Percentiles rank a stretch among this genome's conserved stretches.
Evolutionary conservation across 2,888 invertebrate species (phyloP).

Genomic region (Dicranocentrus wangi): DNA sequence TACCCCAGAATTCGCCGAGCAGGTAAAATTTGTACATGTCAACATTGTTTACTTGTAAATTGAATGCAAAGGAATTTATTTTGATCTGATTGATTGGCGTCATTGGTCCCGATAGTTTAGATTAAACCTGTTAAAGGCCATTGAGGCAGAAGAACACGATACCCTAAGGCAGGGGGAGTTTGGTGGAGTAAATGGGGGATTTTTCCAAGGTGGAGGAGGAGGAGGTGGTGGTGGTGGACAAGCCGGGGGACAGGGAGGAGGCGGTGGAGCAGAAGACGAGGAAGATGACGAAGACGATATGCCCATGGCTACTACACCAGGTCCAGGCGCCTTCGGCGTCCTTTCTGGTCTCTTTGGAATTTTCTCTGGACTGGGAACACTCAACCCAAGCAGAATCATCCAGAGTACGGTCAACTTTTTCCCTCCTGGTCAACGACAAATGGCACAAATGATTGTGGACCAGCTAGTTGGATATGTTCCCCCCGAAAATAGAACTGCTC

Average conservation of each 20-base stretch:
- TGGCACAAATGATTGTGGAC: slow-evolving; percentile 62
- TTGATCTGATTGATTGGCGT: too few species aligned
- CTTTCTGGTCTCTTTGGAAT: slow-evolving; percentile 64
- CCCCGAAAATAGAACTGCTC: slow-evolving; percentile 47
- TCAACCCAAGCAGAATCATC: slow-evolving; percentile 63
- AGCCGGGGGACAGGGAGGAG: slow-evolving; percentile 31
- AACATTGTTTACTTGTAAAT: neutral
- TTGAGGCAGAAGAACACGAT: slow-evolving; percentile 35
- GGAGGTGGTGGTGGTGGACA: slow-evolving; percentile 31
- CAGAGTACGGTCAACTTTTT: slow-evolving; percentile 69
- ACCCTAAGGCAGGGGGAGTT: slow-evolving; percentile 39
- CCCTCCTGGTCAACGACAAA: slow-evolving; percentile 51
- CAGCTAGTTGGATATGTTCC: slow-evolving; percentile 52
- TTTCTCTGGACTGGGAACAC: slow-evolving; percentile 62
- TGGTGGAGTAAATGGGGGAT: slow-evolving; percentile 51
- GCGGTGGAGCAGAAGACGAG: slow-evolving; percentile 37
- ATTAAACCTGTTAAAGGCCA: slow-evolving; percentile 56
- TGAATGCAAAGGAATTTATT: neutral
- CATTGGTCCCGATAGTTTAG: too few species aligned
- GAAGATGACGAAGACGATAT: slow-evolving; percentile 34
- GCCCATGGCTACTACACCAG: slow-evolving; percentile 19
- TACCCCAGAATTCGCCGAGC: slow-evolving; percentile 38
- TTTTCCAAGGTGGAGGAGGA: slow-evolving; percentile 48
- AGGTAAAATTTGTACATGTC: slow-evolving; percentile 17
- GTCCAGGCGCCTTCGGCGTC: slow-evolving; percentile 59